Evolutionary conservation across 1,140 invertebrate species (phyloP), one percentile per base, ranked within the genome.

Genomic region (Tetramorium parvispinum): DNA sequence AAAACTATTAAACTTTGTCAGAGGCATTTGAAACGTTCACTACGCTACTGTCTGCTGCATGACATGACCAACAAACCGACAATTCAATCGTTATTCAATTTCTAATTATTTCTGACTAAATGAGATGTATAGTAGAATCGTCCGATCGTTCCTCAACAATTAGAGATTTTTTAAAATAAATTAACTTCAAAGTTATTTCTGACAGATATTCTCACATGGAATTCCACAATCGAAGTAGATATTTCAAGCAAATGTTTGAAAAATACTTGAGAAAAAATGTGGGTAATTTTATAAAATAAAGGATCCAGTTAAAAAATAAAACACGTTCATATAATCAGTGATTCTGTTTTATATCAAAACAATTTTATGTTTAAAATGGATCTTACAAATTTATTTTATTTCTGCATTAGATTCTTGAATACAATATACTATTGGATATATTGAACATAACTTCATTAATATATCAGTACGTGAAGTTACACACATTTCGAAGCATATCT

Each of bases 61-160:
- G 70, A 32, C 32, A 32, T 76, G 70, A 55, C 53, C 63, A 59
- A 77, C 78, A 76, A 85, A 87, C 63, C 24, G 24, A 53, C 10
- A 18, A 71, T 18, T 57, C 6, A 7, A 75, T 6, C n/a, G 6
- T 11, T 21, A 68, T 37, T 75, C 32, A 55, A 11, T 37, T 61
- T 61, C 10, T 43, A 43, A 43, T 40, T n/a, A 18, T 27, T 59
- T 76, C 4, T 43, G 40, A 76, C 2, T 3, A 57, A 24, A 76
- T 13, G 37, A 59, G 13, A 40, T 3, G n/a, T 21, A n/a, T 61
- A 18, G 16, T 61, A 18, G 16, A 43, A 46, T 77, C 5, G 6
- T 43, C 37, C 0, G 4, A 21, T 43, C 16, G 27, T 63, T 21
- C 13, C 18, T 32, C 24, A 6, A 65, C 3, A 16, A 13, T 63